Evolutionary conservation across 2,888 invertebrate species (phyloP).

Genomic region (Drosophila trichaetosa): DNA sequence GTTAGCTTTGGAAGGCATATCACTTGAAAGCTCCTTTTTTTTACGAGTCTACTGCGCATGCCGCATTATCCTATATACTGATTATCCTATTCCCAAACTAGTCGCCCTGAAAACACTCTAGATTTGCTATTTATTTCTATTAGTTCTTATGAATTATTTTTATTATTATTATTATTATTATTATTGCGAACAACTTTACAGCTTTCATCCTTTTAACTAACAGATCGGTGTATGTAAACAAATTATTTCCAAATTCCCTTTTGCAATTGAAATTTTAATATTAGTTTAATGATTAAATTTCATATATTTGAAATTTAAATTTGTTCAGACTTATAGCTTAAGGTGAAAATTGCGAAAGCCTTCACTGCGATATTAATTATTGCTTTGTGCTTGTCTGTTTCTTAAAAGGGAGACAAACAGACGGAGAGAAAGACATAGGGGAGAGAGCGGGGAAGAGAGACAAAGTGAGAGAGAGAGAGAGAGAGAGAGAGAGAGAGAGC

Average conservation of each 20-base stretch:
- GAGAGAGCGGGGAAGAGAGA: not conserved
- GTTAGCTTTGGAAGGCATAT: not conserved
- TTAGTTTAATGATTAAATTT: not conserved
- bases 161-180: not conserved
- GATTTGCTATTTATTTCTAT: not conserved
- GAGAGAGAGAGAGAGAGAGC: not conserved
- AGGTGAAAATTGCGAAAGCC: not conserved
- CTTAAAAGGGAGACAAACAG: not conserved
- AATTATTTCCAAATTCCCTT: not conserved
- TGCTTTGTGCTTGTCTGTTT: not conserved
- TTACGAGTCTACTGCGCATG: conserved; percentile 24
- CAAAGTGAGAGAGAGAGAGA: conserved; percentile 2
- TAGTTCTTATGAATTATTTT: not conserved
- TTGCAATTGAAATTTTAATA: not conserved
- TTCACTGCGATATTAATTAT: not conserved
- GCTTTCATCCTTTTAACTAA: not conserved
- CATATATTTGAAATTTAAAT: not conserved
- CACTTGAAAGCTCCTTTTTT: conserved; percentile 40
- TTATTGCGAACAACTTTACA: not conserved
- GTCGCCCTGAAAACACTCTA: conserved; percentile 1
- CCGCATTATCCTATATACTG: not conserved
- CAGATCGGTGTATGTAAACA: not conserved
- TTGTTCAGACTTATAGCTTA: not conserved
- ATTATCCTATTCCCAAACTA: not conserved
- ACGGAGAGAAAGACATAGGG: not conserved